Percentiles rank a stretch among this genome's conserved stretches.
These are phyloP conservation scores for Boulengeromyrus knoepffleri DNA, from an alignment of 2,113 vertebrate species.

Conservation along the genomic window DNA sequence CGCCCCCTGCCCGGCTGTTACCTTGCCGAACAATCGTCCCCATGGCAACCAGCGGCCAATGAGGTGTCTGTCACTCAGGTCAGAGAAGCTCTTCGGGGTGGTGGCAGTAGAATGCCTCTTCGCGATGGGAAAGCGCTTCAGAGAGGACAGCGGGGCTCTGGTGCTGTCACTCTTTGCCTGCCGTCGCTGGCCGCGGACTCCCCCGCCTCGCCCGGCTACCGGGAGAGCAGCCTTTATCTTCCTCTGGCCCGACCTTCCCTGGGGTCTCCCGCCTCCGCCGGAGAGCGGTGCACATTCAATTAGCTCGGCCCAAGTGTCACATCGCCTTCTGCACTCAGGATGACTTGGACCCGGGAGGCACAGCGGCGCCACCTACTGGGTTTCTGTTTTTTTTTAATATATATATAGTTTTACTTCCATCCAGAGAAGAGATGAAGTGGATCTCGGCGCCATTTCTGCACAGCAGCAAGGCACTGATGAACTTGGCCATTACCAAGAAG, in stretches of 20 bases:
- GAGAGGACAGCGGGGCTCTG: constrained; percentile 9
- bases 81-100: constrained; percentile 27
- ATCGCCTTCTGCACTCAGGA: background rate
- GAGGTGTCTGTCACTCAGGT: constrained; percentile 30
- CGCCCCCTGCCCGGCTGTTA: constrained; percentile 26
- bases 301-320: constrained; percentile 2
- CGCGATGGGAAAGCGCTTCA: background rate
- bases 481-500: background rate
- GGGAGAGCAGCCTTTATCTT: background rate
- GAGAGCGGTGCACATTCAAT: background rate
- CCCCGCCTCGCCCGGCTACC: background rate
- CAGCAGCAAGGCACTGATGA: background rate
- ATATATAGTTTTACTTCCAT: constrained; percentile 1
- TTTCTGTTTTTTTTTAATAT: background rate
- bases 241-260: background rate
- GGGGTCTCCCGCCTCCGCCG: background rate
- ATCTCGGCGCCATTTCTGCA: background rate
- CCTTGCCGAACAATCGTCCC: constrained; percentile 29
- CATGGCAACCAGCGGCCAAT: constrained; percentile 41
- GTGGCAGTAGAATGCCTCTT: constrained; percentile 29
- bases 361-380: background rate
- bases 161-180: background rate
- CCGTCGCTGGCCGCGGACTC: background rate
- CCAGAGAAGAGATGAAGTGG: background rate
- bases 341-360: background rate